Evolutionary conservation across 2,113 vertebrate genomes (phyloP), one percentile per base, ranked within the genome.

Genomic region (Nerophis ophidion): DNA sequence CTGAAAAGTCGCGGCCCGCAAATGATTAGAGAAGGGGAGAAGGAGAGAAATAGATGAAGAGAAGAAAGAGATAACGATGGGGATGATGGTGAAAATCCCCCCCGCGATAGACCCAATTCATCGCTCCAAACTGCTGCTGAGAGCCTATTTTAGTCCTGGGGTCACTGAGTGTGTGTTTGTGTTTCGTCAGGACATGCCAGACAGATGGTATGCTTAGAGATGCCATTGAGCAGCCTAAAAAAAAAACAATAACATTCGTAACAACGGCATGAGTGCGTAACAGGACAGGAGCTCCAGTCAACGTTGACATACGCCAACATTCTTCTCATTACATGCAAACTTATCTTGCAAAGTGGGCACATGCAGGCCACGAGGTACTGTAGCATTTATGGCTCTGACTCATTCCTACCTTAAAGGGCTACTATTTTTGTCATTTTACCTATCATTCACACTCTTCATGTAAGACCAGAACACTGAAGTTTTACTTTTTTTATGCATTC

Each of bases 61-160:
- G 84, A 84, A 82, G 84, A 82, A 85, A 81, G 74, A 76, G 77
- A 86, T 82, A 16, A 60, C 12, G 58, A 46, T 34, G 54, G 54
- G 54, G 54, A 81, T 79, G 83, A 87, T 80, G 83, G 83, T 79
- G 80, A 89, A 91, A 87, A 87, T 87, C 84, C 83, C 46, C 40
- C 64, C 82, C 47, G 60, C 81, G 81, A 87, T 85, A 86, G 78
- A 88, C 81, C 76, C 87, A 89, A 89, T 91, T 92, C 88, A 87
- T 81, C 7, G 76, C 86, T 79, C 84, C 93, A 92, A 94, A 92
- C 89, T 87, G 88, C 91, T 92, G 87, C 87, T 86, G 86, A 93
- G 90, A 94, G 91, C 92, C 91, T 90, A 90, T 92, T 93, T 74
- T 88, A 89, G 93, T 92, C 89, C 88, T 90, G 68, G 54, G 92